phyloP scores from a whole-genome alignment of 2,113 vertebrate species.

The Antigone vipio region DNA sequence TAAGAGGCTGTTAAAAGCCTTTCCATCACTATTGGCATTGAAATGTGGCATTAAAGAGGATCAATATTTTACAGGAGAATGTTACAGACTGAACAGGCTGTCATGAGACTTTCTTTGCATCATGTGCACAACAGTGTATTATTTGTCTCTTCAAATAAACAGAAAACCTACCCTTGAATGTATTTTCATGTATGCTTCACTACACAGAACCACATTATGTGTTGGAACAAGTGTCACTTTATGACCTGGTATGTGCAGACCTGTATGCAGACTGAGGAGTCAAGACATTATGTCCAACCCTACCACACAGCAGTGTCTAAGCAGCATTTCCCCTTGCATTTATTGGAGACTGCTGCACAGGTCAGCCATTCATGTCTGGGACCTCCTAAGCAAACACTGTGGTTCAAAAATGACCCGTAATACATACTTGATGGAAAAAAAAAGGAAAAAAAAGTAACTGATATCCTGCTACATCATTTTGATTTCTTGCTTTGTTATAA shows the following conservation, averaged over 20 bases:
- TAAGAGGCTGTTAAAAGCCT: constrained; percentile 30
- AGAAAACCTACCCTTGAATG: background rate
- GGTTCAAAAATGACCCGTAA: background rate
- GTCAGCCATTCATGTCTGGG: background rate
- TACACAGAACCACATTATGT: background rate
- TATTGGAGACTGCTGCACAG: background rate
- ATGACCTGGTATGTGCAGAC: background rate
- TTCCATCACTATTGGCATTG: background rate
- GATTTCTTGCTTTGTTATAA: background rate
- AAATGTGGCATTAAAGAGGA: constrained; percentile 1
- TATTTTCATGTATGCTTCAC: background rate
- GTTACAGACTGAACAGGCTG: background rate
- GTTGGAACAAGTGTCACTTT: background rate
- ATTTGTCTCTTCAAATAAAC: background rate
- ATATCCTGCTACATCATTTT: background rate
- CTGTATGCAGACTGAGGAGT: background rate
- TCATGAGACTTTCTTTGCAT: background rate
- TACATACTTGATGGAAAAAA: background rate
- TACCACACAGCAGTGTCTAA: background rate
- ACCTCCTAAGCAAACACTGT: background rate
- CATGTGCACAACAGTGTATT: background rate
- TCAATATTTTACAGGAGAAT: constrained; percentile 4
- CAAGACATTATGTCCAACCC: background rate
- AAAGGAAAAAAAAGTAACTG: background rate
- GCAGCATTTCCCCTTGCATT: background rate